These are phyloP conservation scores for Cavia porcellus DNA, from an alignment of 2,113 vertebrate species.

Conservation along the genomic window DNA sequence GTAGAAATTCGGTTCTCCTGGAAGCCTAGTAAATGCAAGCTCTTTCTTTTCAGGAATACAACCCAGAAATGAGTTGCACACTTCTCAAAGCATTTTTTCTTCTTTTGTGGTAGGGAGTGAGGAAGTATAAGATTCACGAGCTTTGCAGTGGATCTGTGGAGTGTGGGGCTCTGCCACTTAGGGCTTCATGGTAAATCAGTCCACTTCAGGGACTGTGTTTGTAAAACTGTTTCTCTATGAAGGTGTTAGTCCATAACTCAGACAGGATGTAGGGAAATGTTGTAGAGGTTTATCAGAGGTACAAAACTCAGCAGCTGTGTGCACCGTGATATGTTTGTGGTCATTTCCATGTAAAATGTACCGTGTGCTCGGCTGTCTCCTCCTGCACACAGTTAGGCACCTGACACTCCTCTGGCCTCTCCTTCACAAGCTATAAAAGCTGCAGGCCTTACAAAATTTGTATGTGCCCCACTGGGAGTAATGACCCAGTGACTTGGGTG, in stretches of 20 bases:
- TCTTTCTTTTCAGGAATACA: constrained; percentile 24
- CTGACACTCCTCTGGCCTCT: not conserved
- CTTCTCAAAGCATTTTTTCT: not conserved
- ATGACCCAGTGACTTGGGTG: not conserved
- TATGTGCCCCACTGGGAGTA: not conserved
- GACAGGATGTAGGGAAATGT: not conserved
- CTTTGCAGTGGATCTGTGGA: not conserved
- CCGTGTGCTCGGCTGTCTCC: not conserved
- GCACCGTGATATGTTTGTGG: not conserved
- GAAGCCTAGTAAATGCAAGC: not conserved
- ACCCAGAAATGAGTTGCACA: not conserved
- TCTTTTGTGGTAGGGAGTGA: not conserved
- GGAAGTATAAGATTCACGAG: not conserved
- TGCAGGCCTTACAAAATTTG: not conserved
- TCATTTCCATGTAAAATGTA: constrained; percentile 16
- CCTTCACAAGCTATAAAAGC: not conserved
- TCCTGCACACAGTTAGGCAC: not conserved
- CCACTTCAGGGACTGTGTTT: not conserved
- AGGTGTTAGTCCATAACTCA: not conserved
- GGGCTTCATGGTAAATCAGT: constrained; percentile 11
- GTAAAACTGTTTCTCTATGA: not conserved
- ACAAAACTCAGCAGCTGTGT: not conserved
- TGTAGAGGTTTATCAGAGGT: not conserved
- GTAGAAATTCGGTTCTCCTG: not conserved
- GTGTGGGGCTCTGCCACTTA: not conserved